Conservation (phyloP, 2,113 vertebrate genomes). For the Hippocampus mohnikei region DNA sequence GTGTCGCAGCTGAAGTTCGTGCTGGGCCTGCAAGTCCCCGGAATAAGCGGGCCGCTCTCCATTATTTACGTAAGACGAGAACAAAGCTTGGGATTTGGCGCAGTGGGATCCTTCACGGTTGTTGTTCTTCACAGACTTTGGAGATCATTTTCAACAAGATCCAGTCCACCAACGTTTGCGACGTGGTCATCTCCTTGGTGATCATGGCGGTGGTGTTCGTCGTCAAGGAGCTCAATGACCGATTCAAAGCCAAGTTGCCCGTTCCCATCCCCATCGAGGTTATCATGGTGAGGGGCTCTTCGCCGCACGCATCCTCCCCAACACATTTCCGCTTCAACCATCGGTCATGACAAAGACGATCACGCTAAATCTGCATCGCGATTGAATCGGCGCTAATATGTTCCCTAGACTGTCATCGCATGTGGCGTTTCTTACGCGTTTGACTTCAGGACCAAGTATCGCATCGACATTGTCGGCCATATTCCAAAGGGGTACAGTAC, state of each 20-base stretch:
- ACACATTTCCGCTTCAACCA: background rate
- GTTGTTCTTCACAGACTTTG: constrained; percentile 73
- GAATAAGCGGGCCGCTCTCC: constrained; percentile 77
- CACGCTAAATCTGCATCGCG: too few relatives aligned
- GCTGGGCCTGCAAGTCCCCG: constrained; percentile 77
- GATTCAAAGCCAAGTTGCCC: constrained; percentile 85
- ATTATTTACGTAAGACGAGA: constrained; percentile 82
- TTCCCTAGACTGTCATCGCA: constrained; percentile 85
- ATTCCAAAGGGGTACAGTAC: constrained; percentile 77
- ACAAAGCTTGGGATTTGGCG: too few relatives aligned
- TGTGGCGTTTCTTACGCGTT: constrained; percentile 83
- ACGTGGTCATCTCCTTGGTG: constrained; percentile 83
- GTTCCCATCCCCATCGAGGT: constrained; percentile 92
- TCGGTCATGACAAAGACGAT: background rate
- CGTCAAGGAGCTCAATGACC: constrained; percentile 90
- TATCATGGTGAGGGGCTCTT: constrained; percentile 80
- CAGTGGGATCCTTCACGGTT: background rate
- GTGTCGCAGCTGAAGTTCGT: constrained; percentile 96
- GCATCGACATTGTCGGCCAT: constrained; percentile 78
- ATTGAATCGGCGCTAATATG: constrained; percentile 8
- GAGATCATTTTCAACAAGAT: constrained; percentile 80
- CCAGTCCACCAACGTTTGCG: constrained; percentile 79
- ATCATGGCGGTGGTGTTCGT: constrained; percentile 80
- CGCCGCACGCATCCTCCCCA: background rate
- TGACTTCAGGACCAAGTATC: constrained; percentile 75